phyloP scores from a whole-genome alignment of 2,113 vertebrate species.

The Australoheros scitulus region DNA sequence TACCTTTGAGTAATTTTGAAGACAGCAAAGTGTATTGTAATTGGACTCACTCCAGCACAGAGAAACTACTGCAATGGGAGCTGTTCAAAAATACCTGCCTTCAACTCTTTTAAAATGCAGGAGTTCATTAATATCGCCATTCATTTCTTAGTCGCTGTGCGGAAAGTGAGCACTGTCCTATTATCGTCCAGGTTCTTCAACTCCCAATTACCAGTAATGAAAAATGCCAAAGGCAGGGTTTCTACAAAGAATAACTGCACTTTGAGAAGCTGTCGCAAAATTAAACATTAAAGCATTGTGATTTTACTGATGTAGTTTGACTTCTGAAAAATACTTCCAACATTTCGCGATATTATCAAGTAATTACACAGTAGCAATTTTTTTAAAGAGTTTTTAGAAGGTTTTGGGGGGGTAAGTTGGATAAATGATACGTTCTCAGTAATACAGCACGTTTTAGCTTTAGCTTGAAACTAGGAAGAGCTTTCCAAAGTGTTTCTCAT shows the following conservation, averaged over 20 bases:
- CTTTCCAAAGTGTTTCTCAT: neutral
- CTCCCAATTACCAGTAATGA: slow-evolving; percentile 29
- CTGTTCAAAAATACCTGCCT: slow-evolving; percentile 19
- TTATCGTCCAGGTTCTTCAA: slow-evolving; percentile 13
- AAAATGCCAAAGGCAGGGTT: slow-evolving; percentile 28
- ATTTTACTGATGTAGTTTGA: slow-evolving; percentile 15
- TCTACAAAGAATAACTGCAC: slow-evolving; percentile 16
- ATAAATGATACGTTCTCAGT: neutral
- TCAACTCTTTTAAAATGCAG: slow-evolving; percentile 30
- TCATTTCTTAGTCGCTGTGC: slow-evolving; percentile 5
- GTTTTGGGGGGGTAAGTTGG: too few relatives aligned
- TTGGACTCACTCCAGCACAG: slow-evolving; percentile 20
- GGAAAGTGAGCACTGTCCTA: slow-evolving; percentile 9
- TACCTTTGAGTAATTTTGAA: slow-evolving; percentile 49
- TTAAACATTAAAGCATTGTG: neutral
- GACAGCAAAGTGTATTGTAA: slow-evolving; percentile 44
- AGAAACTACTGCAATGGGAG: slow-evolving; percentile 12
- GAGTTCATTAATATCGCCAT: slow-evolving; percentile 35
- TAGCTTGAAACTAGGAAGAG: neutral
- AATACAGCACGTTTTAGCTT: neutral
- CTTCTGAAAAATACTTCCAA: slow-evolving; percentile 5
- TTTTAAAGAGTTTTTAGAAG: neutral
- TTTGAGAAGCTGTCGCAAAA: slow-evolving; percentile 14
- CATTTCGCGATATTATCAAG: neutral
- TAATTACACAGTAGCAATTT: neutral